A percentile compares a stretch with the other conserved stretches of the same genome.
Conservation (phyloP, 2,113 vertebrate species). For the Chaetops frenatus region DNA sequence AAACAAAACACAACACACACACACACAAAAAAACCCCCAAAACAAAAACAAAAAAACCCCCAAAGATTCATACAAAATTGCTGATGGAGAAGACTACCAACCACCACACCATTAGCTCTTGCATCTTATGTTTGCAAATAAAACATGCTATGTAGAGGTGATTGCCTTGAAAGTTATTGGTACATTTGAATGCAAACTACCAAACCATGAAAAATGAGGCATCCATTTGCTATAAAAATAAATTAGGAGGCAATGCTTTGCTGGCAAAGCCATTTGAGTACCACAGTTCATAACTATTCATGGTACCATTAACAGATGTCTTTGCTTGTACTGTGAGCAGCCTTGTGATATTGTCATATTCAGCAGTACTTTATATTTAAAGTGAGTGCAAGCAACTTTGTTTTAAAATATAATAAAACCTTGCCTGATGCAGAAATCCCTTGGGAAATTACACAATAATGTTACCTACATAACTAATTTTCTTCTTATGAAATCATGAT, state of each 20-base stretch:
- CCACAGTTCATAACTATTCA: constrained; percentile 67
- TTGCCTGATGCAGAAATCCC: constrained; percentile 49
- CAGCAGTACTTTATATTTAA: constrained; percentile 59
- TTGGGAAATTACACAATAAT: constrained; percentile 69
- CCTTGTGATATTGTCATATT: constrained; percentile 59
- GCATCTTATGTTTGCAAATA: constrained; percentile 20
- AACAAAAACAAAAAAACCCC: neutral
- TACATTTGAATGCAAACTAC: constrained; percentile 69
- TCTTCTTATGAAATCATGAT: constrained; percentile 74
- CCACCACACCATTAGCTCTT: constrained; percentile 49
- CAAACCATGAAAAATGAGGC: constrained; percentile 69
- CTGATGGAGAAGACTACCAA: constrained; percentile 45
- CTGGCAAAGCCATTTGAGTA: constrained; percentile 63
- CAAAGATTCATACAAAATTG: constrained; percentile 11
- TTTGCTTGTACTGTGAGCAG: constrained; percentile 49
- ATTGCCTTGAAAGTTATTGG: constrained; percentile 60
- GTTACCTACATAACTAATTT: constrained; percentile 77
- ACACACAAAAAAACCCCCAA: no score
- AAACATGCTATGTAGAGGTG: constrained; percentile 42
- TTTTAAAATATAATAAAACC: constrained; percentile 71
- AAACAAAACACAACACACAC: no score
- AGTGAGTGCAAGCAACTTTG: constrained; percentile 65
- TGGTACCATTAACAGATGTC: constrained; percentile 70
- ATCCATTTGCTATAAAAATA: constrained; percentile 69
- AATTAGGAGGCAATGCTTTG: constrained; percentile 59